These are phyloP conservation scores for Drosophila quasianomalipes DNA, from an alignment of 2,888 invertebrate species.

Conservation along the genomic window DNA sequence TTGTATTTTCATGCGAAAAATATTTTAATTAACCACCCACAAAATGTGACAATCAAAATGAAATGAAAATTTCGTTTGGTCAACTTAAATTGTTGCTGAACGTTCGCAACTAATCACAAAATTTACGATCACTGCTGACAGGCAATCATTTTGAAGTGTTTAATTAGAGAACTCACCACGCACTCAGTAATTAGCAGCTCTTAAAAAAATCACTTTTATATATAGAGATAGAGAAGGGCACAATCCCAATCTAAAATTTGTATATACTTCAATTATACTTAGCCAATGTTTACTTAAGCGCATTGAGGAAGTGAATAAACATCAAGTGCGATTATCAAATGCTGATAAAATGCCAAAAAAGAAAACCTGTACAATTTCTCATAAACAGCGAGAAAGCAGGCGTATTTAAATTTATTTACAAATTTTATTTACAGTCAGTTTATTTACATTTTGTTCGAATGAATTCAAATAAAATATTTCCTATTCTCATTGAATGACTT, in stretches of 20 bases:
- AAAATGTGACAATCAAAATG: constrained; percentile 34
- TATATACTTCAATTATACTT: neutral
- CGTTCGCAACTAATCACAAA: constrained; percentile 38
- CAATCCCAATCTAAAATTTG: constrained; percentile 19
- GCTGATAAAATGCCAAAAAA: constrained; percentile 20
- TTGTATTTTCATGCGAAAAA: constrained; percentile 3
- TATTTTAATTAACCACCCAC: constrained; percentile 31
- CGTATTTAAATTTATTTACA: neutral
- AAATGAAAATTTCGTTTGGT: constrained; percentile 43
- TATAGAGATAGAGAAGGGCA: constrained; percentile 21
- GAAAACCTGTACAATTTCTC: constrained; percentile 15
- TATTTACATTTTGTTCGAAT: no score
- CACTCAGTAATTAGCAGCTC: constrained; percentile 38
- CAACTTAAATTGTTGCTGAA: constrained; percentile 39
- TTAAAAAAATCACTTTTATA: constrained; percentile 39
- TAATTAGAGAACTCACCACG: constrained; percentile 13
- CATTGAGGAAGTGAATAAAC: constrained; percentile 62
- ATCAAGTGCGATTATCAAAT: constrained; percentile 40
- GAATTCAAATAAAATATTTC: neutral
- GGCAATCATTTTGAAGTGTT: constrained; percentile 28
- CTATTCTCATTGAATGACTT: neutral
- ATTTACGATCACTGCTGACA: constrained; percentile 40
- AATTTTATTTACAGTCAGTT: neutral
- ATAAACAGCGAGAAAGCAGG: neutral
- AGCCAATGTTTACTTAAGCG: constrained; percentile 55